These are phyloP conservation scores for Agrypnia vestita DNA, from an alignment of 1,140 invertebrate genomes.

Conservation along the genomic window DNA sequence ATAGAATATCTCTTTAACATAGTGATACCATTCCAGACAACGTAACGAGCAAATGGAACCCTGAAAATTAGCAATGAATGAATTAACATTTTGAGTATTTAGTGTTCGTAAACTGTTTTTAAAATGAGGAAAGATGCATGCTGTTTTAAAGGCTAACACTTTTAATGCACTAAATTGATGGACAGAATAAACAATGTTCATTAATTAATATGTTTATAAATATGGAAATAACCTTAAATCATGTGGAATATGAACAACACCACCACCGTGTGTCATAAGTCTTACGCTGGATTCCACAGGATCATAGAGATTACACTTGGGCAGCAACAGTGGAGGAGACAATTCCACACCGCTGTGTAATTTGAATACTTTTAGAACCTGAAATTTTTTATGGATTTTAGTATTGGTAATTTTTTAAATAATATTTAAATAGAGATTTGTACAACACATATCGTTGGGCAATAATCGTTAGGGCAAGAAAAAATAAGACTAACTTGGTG, in stretches of 20 bases:
- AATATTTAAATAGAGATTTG: too few relatives aligned
- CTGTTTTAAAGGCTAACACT: too few relatives aligned
- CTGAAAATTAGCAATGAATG: constrained; percentile 42
- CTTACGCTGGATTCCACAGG: constrained; percentile 79
- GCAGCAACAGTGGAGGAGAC: constrained; percentile 84
- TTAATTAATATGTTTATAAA: neutral
- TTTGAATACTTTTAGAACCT: constrained; percentile 80
- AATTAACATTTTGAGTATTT: neutral
- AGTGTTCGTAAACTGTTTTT: neutral
- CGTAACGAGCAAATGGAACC: constrained; percentile 69
- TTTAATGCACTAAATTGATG: too few relatives aligned
- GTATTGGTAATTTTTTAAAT: too few relatives aligned
- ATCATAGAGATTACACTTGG: constrained; percentile 76
- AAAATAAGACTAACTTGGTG: too few relatives aligned
- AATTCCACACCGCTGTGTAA: constrained; percentile 85
- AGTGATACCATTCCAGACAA: constrained; percentile 84
- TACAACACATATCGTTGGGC: too few relatives aligned
- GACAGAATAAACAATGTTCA: too few relatives aligned
- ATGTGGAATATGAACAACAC: constrained; percentile 85
- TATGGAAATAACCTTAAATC: constrained; percentile 74
- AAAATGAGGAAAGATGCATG: neutral
- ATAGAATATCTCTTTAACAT: constrained; percentile 89
- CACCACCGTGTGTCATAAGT: constrained; percentile 89
- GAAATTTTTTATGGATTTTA: constrained; percentile 14
- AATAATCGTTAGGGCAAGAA: too few relatives aligned